Evolutionary conservation across 2,888 invertebrate species (phyloP).

Genomic region (Acanthosepion pharaonis): DNA sequence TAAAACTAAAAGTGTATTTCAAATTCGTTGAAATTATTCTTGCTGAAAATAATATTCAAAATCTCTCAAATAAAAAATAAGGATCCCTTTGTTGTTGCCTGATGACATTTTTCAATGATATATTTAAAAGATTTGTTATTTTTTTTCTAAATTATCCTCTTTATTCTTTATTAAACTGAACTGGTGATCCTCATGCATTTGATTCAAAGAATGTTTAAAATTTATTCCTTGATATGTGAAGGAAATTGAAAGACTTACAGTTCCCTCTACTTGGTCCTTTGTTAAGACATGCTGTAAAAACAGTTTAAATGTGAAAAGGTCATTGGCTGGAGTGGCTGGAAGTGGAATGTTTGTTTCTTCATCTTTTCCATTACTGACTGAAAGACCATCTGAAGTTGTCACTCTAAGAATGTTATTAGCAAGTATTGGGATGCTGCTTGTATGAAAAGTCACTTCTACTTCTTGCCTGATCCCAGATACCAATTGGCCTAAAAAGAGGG

Average conservation of each 20-base stretch:
- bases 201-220: too few species aligned
- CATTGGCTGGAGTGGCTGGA: constrained; percentile 49
- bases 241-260: constrained; percentile 44
- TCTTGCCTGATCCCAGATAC: constrained; percentile 65
- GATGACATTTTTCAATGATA: too few species aligned
- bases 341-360: constrained; percentile 48
- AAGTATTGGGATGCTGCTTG: constrained; percentile 63
- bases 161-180: too few species aligned
- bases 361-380: constrained; percentile 48
- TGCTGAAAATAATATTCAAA: too few species aligned
- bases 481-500: constrained; percentile 56
- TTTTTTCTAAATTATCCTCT: too few species aligned
- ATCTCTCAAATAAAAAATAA: too few species aligned
- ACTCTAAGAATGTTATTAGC: constrained; percentile 74
- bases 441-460: constrained; percentile 61
- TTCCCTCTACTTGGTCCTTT: constrained; percentile 48
- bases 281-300: constrained; percentile 83
- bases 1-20: too few species aligned
- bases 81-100: too few species aligned
- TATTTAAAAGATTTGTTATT: too few species aligned
- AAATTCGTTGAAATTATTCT: too few species aligned
- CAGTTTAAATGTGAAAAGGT: constrained; percentile 71
- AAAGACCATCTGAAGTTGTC: constrained; percentile 55
- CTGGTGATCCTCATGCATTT: too few species aligned
- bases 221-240: neutral